These are phyloP conservation scores for Knipowitschia caucasica DNA, from an alignment of 2,797 vertebrate genomes.

Conservation along the genomic window DNA sequence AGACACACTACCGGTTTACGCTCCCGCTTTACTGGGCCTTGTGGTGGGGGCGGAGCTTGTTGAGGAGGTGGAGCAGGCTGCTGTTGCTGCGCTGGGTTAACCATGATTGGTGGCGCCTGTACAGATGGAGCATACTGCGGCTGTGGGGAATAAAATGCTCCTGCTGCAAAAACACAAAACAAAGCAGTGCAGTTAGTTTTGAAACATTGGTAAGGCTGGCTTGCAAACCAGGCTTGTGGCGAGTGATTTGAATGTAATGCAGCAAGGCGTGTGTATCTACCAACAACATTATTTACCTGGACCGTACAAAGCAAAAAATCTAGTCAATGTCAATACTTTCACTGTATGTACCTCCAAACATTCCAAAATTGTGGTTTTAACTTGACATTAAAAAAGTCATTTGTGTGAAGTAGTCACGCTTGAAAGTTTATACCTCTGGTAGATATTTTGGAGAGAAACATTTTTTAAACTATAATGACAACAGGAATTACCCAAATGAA, in stretches of 20 bases:
- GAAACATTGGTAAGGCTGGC: background rate
- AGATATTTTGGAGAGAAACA: too few species aligned
- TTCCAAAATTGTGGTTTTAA: background rate
- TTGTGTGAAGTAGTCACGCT: too few species aligned
- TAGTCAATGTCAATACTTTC: background rate
- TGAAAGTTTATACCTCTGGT: too few species aligned
- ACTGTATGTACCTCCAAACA: background rate
- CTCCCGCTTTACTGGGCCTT: constrained; percentile 87
- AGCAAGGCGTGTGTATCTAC: too few species aligned
- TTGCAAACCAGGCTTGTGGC: background rate
- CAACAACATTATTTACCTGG: background rate
- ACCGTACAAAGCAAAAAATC: background rate
- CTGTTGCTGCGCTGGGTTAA: constrained; percentile 77
- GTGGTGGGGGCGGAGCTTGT: constrained; percentile 69
- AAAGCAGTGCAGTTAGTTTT: background rate
- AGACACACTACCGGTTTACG: constrained; percentile 84
- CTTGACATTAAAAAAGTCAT: background rate
- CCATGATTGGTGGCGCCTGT: constrained; percentile 84
- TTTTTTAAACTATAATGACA: too few species aligned
- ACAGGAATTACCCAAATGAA: too few species aligned
- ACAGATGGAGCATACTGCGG: constrained; percentile 84
- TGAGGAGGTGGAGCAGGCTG: constrained; percentile 74
- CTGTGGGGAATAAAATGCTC: constrained; percentile 90
- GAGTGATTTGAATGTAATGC: too few species aligned
- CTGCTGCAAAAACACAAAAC: constrained; percentile 69